Conservation (phyloP, 2,888 invertebrate species). For the Gandaritis pyraliata region DNA sequence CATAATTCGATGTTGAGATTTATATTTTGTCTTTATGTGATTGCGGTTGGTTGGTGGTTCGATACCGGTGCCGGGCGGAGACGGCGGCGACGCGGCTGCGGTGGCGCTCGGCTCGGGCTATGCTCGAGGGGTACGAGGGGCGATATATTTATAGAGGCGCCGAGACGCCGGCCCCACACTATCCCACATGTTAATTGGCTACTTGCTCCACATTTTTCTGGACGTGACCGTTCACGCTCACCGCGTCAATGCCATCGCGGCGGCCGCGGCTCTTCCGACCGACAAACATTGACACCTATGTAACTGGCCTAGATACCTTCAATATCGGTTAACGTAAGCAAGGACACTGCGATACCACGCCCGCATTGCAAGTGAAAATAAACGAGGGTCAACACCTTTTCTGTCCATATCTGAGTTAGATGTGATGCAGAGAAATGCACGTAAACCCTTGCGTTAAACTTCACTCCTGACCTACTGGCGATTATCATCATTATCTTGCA, state of each 20-base stretch:
- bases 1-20: constrained; percentile 58
- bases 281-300: constrained; percentile 80
- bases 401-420: constrained; percentile 14
- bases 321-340: constrained; percentile 59
- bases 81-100: constrained; percentile 60
- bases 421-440: neutral
- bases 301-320: constrained; percentile 67
- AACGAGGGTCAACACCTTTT: constrained; percentile 50
- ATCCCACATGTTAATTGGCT: constrained; percentile 79
- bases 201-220: constrained; percentile 79
- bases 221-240: constrained; percentile 71
- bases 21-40: constrained; percentile 58
- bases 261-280: constrained; percentile 66
- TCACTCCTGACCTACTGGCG: neutral
- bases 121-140: constrained; percentile 49
- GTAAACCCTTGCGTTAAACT: neutral
- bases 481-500: too few relatives aligned
- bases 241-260: constrained; percentile 71
- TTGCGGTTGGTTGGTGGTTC: constrained; percentile 52
- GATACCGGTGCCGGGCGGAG: constrained; percentile 59
- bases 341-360: constrained; percentile 50
- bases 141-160: constrained; percentile 78
- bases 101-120: constrained; percentile 49
- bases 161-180: constrained; percentile 77
- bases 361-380: constrained; percentile 53